Evolutionary conservation across 2,797 vertebrate species (phyloP).

Genomic region (Coregonus sp.): DNA sequence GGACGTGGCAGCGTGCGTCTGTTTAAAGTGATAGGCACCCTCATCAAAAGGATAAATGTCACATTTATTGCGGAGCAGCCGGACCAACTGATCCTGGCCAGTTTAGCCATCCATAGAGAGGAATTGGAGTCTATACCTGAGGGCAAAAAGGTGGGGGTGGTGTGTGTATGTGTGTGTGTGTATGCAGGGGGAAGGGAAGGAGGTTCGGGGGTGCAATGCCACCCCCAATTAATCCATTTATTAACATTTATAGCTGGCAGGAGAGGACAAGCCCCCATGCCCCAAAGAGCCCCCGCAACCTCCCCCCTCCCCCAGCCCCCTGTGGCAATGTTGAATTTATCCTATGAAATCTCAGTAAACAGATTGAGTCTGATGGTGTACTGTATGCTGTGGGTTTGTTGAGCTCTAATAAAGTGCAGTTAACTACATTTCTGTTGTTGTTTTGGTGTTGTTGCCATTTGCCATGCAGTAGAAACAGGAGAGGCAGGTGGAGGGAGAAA

Average conservation of each 20-base stretch:
- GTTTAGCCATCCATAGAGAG: conserved; percentile 17
- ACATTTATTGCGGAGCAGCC: conserved; percentile 23
- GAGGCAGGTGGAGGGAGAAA: too few relatives aligned
- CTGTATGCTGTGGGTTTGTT: background rate
- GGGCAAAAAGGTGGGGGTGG: background rate
- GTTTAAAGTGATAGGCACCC: conserved; percentile 27
- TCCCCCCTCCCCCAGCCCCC: background rate
- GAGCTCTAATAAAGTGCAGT: background rate
- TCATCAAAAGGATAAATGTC: conserved; percentile 46
- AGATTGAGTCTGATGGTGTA: background rate
- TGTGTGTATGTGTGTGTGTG: conserved; percentile 5
- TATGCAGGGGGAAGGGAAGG: background rate
- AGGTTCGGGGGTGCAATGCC: background rate
- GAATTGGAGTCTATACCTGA: conserved; percentile 20
- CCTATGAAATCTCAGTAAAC: background rate
- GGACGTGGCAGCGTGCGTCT: conserved; percentile 24
- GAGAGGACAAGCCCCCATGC: background rate
- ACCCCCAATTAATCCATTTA: conserved; percentile 26
- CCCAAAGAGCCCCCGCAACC: background rate
- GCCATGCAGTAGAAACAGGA: too few relatives aligned
- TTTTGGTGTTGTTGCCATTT: background rate
- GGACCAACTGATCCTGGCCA: conserved; percentile 27
- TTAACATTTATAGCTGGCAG: conserved; percentile 24
- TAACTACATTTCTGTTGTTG: background rate
- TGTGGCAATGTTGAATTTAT: background rate